Conservation (phyloP, 2,888 invertebrate species). For the Formica aserva region DNA sequence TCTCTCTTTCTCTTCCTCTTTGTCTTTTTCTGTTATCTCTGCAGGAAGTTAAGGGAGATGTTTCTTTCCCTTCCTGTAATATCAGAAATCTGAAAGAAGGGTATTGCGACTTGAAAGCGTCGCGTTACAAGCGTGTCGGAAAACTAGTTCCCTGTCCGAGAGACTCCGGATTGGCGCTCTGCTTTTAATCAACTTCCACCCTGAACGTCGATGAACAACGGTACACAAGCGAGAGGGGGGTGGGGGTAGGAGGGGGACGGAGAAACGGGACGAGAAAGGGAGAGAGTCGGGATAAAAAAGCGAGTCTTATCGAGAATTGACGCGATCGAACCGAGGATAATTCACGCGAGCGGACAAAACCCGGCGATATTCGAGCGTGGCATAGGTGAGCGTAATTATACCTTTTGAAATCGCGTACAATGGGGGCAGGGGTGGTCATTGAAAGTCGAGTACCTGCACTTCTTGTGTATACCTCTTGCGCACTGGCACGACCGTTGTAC, state of each 20-base stretch:
- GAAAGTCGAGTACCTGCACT: constrained; percentile 79
- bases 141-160: constrained; percentile 33
- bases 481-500: constrained; percentile 68
- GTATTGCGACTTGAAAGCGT: constrained; percentile 29
- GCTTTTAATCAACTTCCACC: constrained; percentile 70
- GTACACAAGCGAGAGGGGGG: constrained; percentile 25
- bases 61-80: constrained; percentile 5
- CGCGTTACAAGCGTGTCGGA: constrained; percentile 31
- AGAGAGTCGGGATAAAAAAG: constrained; percentile 35
- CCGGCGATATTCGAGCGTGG: constrained; percentile 76
- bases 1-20: not conserved
- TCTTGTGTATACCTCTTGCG: constrained; percentile 71
- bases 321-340: constrained; percentile 77
- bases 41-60: not conserved
- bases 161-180: constrained; percentile 40
- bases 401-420: constrained; percentile 75
- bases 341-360: constrained; percentile 75
- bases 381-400: constrained; percentile 78
- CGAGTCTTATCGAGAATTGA: constrained; percentile 76
- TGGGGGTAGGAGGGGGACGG: constrained; percentile 6
- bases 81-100: constrained; percentile 30
- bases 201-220: constrained; percentile 31
- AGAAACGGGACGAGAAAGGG: constrained; percentile 1
- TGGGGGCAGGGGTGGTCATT: constrained; percentile 74
- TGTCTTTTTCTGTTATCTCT: not conserved